Percentiles rank a stretch among this genome's conserved stretches.
Evolutionary conservation across 1,140 invertebrate species (phyloP).

Genomic region (Aphis craccivora): DNA sequence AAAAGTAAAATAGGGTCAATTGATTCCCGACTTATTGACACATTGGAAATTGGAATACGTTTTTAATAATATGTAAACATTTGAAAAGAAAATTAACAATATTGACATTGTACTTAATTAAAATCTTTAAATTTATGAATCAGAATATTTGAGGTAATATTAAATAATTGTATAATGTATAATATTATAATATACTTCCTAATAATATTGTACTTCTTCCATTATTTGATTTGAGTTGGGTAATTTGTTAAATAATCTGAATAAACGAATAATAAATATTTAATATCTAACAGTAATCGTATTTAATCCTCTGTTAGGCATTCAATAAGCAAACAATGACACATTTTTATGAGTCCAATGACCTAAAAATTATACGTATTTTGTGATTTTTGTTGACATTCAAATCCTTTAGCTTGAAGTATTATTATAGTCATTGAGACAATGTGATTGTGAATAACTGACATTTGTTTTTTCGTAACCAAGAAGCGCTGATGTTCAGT

Average conservation of each 20-base stretch:
- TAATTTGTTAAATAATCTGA: not conserved
- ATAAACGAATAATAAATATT: not conserved
- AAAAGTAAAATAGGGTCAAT: not conserved
- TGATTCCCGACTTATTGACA: not conserved
- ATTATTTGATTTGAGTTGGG: not conserved
- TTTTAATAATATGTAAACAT: not conserved
- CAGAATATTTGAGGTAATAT: not conserved
- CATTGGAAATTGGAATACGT: not conserved
- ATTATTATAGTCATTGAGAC: not conserved
- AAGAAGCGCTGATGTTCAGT: not conserved
- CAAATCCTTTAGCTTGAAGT: not conserved
- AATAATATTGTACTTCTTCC: not conserved
- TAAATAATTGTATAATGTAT: not conserved
- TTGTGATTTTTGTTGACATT: not conserved
- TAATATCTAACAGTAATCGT: not conserved
- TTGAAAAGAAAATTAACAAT: not conserved
- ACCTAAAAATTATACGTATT: not conserved
- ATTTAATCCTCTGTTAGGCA: not conserved
- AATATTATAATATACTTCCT: not conserved
- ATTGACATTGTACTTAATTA: not conserved
- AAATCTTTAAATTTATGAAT: not conserved
- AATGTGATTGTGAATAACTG: not conserved
- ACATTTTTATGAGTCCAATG: not conserved
- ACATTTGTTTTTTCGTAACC: slow-evolving; percentile 21
- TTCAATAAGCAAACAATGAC: not conserved